phyloP scores from a whole-genome alignment of 2,797 vertebrate genomes.

The Vespertilio murinus region DNA sequence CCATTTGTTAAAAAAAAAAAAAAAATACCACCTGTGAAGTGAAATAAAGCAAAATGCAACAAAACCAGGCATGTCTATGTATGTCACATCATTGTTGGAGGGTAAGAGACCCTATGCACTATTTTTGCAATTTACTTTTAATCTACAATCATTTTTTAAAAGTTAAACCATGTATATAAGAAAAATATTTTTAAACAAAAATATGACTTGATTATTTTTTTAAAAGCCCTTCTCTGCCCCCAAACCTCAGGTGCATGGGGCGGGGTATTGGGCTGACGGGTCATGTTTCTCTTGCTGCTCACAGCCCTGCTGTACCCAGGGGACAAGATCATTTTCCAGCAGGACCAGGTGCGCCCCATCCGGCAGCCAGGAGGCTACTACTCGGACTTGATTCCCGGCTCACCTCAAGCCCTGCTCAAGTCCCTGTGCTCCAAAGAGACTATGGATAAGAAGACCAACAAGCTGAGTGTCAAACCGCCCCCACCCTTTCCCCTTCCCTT shows the following conservation, averaged over 20 bases:
- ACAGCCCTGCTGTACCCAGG: conserved; percentile 82
- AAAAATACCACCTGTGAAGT: background rate
- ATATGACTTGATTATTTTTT: background rate
- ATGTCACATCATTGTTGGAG: background rate
- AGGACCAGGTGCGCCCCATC: conserved; percentile 55
- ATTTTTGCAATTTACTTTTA: background rate
- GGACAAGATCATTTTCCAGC: conserved; percentile 74
- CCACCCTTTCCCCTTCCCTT: too few species aligned
- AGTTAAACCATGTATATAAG: background rate
- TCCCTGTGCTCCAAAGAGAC: rapidly evolving
- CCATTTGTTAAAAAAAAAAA: background rate
- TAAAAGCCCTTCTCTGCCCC: background rate
- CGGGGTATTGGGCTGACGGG: background rate
- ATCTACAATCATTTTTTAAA: background rate
- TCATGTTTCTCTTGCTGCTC: background rate
- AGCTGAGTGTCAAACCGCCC: conserved; percentile 22
- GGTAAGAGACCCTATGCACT: background rate
- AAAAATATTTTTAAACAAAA: conserved; percentile 11
- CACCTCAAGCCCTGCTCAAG: background rate
- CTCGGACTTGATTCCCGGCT: background rate
- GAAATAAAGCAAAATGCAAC: background rate
- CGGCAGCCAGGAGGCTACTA: conserved; percentile 80
- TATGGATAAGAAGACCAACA: background rate
- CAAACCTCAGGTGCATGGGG: background rate
- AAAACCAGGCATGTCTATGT: background rate